Conservation (phyloP, 2,888 invertebrate genomes). For the Chaetogeoica ovagalla region DNA sequence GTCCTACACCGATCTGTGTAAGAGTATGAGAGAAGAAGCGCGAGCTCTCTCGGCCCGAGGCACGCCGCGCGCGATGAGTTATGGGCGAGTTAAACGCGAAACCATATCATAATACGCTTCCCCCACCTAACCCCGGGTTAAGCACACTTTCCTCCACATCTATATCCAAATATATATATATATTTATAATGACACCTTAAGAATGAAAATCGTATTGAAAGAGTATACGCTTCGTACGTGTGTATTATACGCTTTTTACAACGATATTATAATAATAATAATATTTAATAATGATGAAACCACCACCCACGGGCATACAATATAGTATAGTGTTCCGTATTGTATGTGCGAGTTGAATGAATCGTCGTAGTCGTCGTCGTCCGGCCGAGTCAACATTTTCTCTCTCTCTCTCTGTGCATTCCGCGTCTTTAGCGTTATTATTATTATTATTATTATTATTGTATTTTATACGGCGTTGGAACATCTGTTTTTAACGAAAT, state of each 20-base stretch:
- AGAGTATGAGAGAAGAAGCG: too few relatives aligned
- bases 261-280: slow-evolving; percentile 12
- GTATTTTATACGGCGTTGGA: slow-evolving; percentile 20
- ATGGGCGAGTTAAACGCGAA: slow-evolving; percentile 36
- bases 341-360: slow-evolving; percentile 15
- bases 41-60: neutral
- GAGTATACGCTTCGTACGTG: neutral
- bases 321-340: neutral
- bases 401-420: neutral
- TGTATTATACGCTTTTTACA: neutral
- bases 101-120: neutral
- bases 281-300: slow-evolving; percentile 10
- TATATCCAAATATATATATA: too few relatives aligned
- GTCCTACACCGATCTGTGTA: too few relatives aligned
- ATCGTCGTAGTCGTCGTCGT: neutral
- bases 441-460: too few relatives aligned
- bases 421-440: slow-evolving; percentile 2
- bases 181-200: slow-evolving; percentile 29
- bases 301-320: slow-evolving; percentile 29
- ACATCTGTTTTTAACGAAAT: slow-evolving; percentile 53
- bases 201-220: slow-evolving; percentile 47
- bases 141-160: too few relatives aligned
- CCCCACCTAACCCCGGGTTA: neutral
- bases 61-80: slow-evolving; percentile 30
- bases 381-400: slow-evolving; percentile 14